Base-by-base conservation (phyloP, 2,888 invertebrate genomes). In the Leucoma salicis region DNA sequence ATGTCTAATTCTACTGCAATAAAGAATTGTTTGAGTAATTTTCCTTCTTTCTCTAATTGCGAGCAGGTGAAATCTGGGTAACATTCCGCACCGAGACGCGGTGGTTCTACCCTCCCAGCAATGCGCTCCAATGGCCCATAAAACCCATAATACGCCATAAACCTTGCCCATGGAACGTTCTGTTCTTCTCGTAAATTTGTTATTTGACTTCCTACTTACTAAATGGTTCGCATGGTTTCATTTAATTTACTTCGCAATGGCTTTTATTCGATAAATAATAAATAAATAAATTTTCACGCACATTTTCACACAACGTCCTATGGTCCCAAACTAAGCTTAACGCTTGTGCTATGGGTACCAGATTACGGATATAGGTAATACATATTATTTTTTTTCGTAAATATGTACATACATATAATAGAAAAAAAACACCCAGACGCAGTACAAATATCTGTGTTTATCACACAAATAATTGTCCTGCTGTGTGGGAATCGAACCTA, bases 121-220 rank as follows among this genome's bases (percentile, higher is more conserved):
- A 50, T 64, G 66, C 65, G 59, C 67, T 60, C 53, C 53, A 52
- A 69, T 67, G 60, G 66, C 53, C 66, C 61, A 69, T 71, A 74
- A 74, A 71, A 56, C 55, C 62, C 52, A 66, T 69, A 63, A 72
- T 66, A 53, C 46, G 33, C 65, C 53, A 57, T 77, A 77, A 77
- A 77, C 72, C 72, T 67, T 71, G 72, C 64, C 73, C 68, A 63
- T 63, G 66, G 67, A 53, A 49, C 50, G 66, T 46, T 58, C 49
- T 48, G 50, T 53, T 52, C 35, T 28, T 51, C 61, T 65, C 72
- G 53, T 74, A 71, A 75, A 75, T 67, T 57, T 8, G 47, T 16
- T 45, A 39, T 44, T 54, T 35, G 35, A 48, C 46, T 55, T 57
- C 52, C 61, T 53, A 50, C 35, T 42, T 42, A 48, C 44, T 47